These are phyloP conservation scores for Acleris laterana DNA, from an alignment of 2,888 invertebrate genomes.

Conservation along the genomic window DNA sequence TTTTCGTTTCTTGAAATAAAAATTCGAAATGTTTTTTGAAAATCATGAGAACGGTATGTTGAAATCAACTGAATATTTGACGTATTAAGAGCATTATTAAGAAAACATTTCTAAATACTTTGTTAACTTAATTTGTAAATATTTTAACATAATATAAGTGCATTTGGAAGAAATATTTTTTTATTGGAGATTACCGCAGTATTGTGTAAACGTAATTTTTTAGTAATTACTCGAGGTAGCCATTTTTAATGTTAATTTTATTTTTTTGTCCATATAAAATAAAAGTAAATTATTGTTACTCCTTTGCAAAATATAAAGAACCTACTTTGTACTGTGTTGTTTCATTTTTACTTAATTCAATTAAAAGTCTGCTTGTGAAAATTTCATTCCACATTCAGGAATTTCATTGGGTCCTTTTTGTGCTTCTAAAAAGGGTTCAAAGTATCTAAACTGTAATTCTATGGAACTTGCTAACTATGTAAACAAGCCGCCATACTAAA, in stretches of 20 bases:
- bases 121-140: slow-evolving; percentile 41
- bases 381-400: too few relatives aligned
- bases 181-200: slow-evolving; percentile 64
- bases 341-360: slow-evolving; percentile 43
- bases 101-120: slow-evolving; percentile 24
- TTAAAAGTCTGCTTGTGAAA: background rate
- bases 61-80: slow-evolving; percentile 23
- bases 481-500: too few relatives aligned
- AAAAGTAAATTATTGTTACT: slow-evolving; percentile 81
- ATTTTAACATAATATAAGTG: slow-evolving; percentile 39
- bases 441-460: too few relatives aligned
- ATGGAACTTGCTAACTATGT: too few relatives aligned
- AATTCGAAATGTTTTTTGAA: background rate
- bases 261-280: slow-evolving; percentile 67
- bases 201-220: slow-evolving; percentile 60
- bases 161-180: slow-evolving; percentile 43
- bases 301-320: slow-evolving; percentile 78
- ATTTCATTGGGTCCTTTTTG: too few relatives aligned
- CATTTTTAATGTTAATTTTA: slow-evolving; percentile 68
- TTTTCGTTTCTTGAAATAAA: too few relatives aligned
- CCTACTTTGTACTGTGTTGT: slow-evolving; percentile 69
- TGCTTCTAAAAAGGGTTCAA: too few relatives aligned
- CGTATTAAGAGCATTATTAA: slow-evolving; percentile 16
- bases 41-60: slow-evolving; percentile 7
- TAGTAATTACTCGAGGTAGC: slow-evolving; percentile 64